phyloP scores from a whole-genome alignment of 1,140 invertebrate species.

The Micrasema longulum region DNA sequence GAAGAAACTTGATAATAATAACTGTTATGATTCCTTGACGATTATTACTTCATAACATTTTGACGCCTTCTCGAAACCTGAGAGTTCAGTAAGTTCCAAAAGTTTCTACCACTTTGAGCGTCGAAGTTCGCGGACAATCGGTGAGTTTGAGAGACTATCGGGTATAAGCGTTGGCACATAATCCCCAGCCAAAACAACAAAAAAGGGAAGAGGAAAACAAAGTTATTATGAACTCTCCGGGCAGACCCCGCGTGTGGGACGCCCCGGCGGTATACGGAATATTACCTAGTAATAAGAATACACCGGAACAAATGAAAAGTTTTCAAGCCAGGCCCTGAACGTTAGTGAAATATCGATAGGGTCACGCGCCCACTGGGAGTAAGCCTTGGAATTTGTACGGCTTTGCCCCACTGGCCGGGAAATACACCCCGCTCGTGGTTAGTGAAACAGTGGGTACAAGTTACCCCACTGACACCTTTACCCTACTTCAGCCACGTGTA shows the following conservation, averaged over 20 bases:
- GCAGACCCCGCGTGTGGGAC: conserved; percentile 8
- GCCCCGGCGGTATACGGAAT: not conserved
- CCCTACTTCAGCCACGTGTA: not conserved
- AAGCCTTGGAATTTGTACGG: conserved; percentile 39
- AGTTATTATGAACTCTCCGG: conserved; percentile 1
- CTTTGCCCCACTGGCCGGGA: conserved; percentile 34
- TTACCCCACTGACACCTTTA: conserved; percentile 18
- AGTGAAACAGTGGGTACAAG: conserved; percentile 18
- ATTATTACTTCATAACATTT: too few relatives aligned
- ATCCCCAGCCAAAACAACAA: too few relatives aligned
- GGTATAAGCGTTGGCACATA: too few relatives aligned
- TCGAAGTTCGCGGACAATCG: too few relatives aligned
- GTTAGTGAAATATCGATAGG: conserved; percentile 36
- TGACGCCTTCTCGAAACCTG: too few relatives aligned
- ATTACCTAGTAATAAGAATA: not conserved
- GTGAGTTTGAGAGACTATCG: too few relatives aligned
- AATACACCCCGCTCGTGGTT: conserved; percentile 12
- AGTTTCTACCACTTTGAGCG: too few relatives aligned
- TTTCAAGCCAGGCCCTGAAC: conserved; percentile 20
- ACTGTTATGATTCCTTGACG: too few relatives aligned
- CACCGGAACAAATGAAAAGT: conserved; percentile 18
- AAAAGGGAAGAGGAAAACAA: not conserved
- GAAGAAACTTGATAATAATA: too few relatives aligned
- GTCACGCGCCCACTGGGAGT: conserved; percentile 19
- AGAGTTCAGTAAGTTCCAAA: too few relatives aligned